Evolutionary conservation across 2,888 invertebrate genomes (phyloP), one percentile per base, ranked within the genome.

Genomic region (Mythimna ferrago): DNA sequence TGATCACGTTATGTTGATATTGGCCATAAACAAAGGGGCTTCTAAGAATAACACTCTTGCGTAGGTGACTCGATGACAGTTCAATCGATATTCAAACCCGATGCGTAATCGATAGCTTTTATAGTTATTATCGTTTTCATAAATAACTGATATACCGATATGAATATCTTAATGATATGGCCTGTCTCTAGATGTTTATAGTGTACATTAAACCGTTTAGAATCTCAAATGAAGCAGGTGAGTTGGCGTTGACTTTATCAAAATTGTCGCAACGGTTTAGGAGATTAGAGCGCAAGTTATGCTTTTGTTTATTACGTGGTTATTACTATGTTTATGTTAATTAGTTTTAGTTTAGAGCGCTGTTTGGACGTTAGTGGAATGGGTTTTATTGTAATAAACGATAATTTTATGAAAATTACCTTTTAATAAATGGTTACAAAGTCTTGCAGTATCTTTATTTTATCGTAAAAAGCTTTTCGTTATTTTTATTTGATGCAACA

Each of bases 41-140:
- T 76, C 76, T 21, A 21, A 81, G 56, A 81, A 76, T 74, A 64
- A 61, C 51, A 32, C 19, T 75, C 26, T 38, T 48, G 76, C 67
- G 76, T 77, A 76, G 76, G 81, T 76, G 81, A 57, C 67, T 54
- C 57, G 67, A 48, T 81, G 76, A 81, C 76, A 81, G 67, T 58
- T 77, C 63, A 41, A 77, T 81, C 76, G 81, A 76, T 76, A 81
- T 76, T 81, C 81, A 63, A 81, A 66, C 48, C n/a, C 53, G 67
- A 76, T 66, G 62, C 44, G 76, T 76, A 75, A 76, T 80, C 76
- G 76, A 75, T 75, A 76, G 76, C 66, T 76, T 66, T 74, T 66
- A 63, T 32, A 35, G 53, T 63, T 77, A 81, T 62, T 35, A 82
- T 82, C 78, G 57, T 69, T 77, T 70, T 48, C 71, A 78, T 78